Base-by-base conservation (phyloP, 2,888 invertebrate species). In the Hypena proboscidalis region DNA sequence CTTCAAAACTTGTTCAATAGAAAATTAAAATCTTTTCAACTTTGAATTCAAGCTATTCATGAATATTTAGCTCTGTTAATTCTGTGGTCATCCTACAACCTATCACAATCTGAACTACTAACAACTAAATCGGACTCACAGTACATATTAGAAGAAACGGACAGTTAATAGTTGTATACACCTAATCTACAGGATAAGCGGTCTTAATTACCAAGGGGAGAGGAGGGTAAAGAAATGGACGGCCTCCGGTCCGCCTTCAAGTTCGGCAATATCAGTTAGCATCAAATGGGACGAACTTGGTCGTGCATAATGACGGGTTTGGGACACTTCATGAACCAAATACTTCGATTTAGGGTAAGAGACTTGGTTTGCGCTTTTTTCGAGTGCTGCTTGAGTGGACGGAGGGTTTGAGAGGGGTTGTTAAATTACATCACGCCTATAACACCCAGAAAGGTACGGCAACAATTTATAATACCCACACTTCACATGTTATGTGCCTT, bases 231-330 rank as follows among this genome's bases (percentile, higher is more conserved):
- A 74, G 77, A 70, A 77, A 81, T 74, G 48, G 63, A 80, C 78
- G 70, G 71, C 70, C 62, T 62, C 75, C 66, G 65, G 64, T 65
- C 68, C 49, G 56, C 66, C 69, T 72, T 72, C 66, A 75, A 75
- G 72, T 75, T 79, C 61, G 57, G 72, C 74, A 70, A 80, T 80
- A 78, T 70, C 70, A 67, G 75, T 77, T 69, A 75, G 67, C 67
- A 58, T 67, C 70, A 74, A 82, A 78, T 71, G 73, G 74, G 51
- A 54, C 42, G 61, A 66, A 65, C 52, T 70, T 61, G 62, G 49
- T 60, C 70, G 69, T 68, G 67, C 59, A 64, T 73, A 69, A 72
- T 76, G 67, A 70, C 48, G 58, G 39, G 62, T 58, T 54, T 50
- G 55, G 53, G 57, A 59, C 53, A 58, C 43, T 54, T 27, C 31